Percentiles rank a stretch among this genome's conserved stretches.
These are phyloP conservation scores for Hydrotaea cyrtoneurina DNA, from an alignment of 2,888 invertebrate genomes.

Conservation along the genomic window DNA sequence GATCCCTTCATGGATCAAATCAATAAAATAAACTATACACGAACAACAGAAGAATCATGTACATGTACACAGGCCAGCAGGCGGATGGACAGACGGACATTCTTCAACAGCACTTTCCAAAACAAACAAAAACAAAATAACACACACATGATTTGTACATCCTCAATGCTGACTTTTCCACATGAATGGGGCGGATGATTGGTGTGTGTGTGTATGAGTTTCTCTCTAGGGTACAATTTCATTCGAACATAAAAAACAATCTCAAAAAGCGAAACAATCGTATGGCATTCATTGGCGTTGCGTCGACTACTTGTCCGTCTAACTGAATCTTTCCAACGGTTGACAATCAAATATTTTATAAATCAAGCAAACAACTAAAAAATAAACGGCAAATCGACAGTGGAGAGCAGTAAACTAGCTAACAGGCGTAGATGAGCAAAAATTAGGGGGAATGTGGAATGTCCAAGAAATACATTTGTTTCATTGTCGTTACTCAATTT, in stretches of 20 bases:
- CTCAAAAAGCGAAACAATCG: slow-evolving; percentile 38
- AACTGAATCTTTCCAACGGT: slow-evolving; percentile 46
- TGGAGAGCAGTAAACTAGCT: background rate
- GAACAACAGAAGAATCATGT: background rate
- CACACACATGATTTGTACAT: slow-evolving; percentile 25
- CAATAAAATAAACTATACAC: slow-evolving; percentile 52
- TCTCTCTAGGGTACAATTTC: slow-evolving; percentile 62
- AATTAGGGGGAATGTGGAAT: no score
- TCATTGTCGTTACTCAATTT: no score
- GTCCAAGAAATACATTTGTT: no score
- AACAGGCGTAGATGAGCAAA: background rate
- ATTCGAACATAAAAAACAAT: slow-evolving; percentile 41
- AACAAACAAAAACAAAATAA: no score
- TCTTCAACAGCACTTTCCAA: background rate
- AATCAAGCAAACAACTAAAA: background rate
- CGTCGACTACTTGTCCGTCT: slow-evolving; percentile 17
- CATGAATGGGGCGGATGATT: background rate
- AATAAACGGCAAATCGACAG: background rate
- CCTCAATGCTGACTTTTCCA: slow-evolving; percentile 9
- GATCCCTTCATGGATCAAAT: slow-evolving; percentile 69
- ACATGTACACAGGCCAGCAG: background rate
- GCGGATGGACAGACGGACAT: background rate
- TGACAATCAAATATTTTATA: slow-evolving; percentile 43
- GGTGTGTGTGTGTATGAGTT: background rate
- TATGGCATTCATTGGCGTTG: slow-evolving; percentile 44